phyloP scores from a whole-genome alignment of 2,888 invertebrate species.

The Chelonus formosanus region DNA sequence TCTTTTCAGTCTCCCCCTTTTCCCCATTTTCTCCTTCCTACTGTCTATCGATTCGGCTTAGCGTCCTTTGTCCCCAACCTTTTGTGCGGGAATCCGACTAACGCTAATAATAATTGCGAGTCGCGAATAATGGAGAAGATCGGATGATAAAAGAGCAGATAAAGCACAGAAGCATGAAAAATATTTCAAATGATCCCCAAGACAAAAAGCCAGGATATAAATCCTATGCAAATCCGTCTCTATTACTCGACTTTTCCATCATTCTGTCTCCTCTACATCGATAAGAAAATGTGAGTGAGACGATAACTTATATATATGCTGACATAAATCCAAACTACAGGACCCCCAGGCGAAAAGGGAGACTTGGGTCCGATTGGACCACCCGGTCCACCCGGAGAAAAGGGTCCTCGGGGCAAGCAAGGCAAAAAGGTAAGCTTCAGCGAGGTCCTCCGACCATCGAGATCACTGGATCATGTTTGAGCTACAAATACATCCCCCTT shows the following conservation, averaged over 20 bases:
- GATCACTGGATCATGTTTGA: conserved; percentile 33
- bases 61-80: conserved; percentile 25
- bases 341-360: conserved; percentile 79
- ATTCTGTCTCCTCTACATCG: background rate
- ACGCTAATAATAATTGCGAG: conserved; percentile 33
- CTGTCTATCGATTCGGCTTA: conserved; percentile 31
- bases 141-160: conserved; percentile 1
- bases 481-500: conserved; percentile 27
- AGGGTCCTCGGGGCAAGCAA: conserved; percentile 89
- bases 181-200: conserved; percentile 26
- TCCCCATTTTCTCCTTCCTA: background rate
- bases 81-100: conserved; percentile 30
- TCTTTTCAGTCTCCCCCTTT: conserved; percentile 17
- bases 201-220: conserved; percentile 12
- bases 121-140: conserved; percentile 10
- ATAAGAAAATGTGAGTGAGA: conserved; percentile 32
- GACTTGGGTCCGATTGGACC: conserved; percentile 80
- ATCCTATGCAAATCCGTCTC: conserved; percentile 23
- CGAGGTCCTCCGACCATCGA: conserved; percentile 58
- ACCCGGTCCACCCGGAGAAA: conserved; percentile 83
- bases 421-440: conserved; percentile 88
- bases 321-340: conserved; percentile 47
- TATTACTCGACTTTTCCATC: conserved; percentile 18
- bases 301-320: conserved; percentile 12
- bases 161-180: conserved; percentile 15